phyloP scores from a whole-genome alignment of 2,888 invertebrate species.

The Teinopalpus imperialis region DNA sequence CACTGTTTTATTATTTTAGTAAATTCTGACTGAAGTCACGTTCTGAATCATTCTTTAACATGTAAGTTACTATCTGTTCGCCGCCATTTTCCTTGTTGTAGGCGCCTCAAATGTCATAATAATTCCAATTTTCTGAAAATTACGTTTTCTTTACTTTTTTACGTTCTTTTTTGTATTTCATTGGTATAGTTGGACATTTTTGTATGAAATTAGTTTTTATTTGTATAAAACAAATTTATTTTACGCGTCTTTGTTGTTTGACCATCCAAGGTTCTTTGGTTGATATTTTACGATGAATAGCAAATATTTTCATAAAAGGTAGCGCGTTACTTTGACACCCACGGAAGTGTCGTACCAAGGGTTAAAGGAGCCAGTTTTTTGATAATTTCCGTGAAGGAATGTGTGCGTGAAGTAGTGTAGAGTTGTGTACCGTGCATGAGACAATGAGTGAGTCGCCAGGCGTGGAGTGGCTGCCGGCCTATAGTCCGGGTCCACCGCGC shows the following conservation, averaged over 20 bases:
- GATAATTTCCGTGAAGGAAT: slow-evolving; percentile 34
- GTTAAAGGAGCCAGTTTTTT: slow-evolving; percentile 41
- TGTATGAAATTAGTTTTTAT: slow-evolving; percentile 46
- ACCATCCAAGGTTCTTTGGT: slow-evolving; percentile 75
- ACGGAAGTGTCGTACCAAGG: slow-evolving; percentile 44
- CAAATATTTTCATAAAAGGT: slow-evolving; percentile 69
- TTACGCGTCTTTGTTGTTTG: slow-evolving; percentile 53
- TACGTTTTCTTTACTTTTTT: slow-evolving; percentile 72
- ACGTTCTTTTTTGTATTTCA: slow-evolving; percentile 58
- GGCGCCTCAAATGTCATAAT: slow-evolving; percentile 82
- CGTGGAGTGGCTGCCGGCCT: slow-evolving; percentile 79
- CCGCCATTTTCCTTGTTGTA: slow-evolving; percentile 82
- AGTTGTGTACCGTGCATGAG: slow-evolving; percentile 48
- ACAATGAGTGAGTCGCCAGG: slow-evolving; percentile 79
- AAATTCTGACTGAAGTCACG: no score
- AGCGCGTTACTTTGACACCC: slow-evolving; percentile 60
- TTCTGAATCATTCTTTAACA: no score
- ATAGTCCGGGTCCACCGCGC: slow-evolving; percentile 76
- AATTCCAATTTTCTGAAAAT: slow-evolving; percentile 72
- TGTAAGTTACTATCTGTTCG: slow-evolving; percentile 33
- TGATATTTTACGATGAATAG: slow-evolving; percentile 62
- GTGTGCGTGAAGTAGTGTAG: slow-evolving; percentile 39
- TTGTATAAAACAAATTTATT: slow-evolving; percentile 38
- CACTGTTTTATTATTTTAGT: no score
- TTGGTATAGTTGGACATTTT: slow-evolving; percentile 45